A percentile compares a stretch with the other conserved stretches of the same genome.
Conservation (phyloP, 2,113 vertebrate species). For the Pandion haliaetus region DNA sequence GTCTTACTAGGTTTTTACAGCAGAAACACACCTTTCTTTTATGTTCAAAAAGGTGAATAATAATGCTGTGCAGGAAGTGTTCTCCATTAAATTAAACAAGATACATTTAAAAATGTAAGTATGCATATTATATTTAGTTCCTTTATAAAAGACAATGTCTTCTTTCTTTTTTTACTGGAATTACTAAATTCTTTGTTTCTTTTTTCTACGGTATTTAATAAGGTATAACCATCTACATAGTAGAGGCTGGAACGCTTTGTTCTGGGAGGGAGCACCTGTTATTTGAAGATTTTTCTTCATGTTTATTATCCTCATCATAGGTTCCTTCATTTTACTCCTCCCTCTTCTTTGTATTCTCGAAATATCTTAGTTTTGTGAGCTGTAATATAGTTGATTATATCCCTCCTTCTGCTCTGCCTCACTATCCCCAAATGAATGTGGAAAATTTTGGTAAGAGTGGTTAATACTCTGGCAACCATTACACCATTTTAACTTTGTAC, state of each 20-base stretch:
- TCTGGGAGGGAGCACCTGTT: neutral
- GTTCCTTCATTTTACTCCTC: neutral
- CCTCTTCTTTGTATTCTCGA: neutral
- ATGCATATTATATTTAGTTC: neutral
- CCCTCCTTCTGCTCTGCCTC: neutral
- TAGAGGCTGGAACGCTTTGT: neutral
- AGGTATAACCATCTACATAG: neutral
- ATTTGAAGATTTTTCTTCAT: neutral
- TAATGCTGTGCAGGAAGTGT: neutral
- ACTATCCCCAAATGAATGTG: neutral
- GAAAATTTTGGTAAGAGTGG: neutral
- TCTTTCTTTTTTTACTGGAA: neutral
- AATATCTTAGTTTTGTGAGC: neutral
- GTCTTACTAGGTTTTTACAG: neutral
- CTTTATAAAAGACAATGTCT: accelerated
- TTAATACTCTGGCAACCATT: neutral
- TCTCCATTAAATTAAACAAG: neutral
- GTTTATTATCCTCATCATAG: neutral
- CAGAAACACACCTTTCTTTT: neutral
- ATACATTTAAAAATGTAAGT: neutral
- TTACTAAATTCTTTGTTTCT: neutral
- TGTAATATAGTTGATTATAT: neutral
- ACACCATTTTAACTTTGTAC: neutral
- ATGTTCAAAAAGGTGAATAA: neutral
- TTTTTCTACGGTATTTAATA: neutral